A percentile compares a stretch with the other conserved stretches of the same genome.
phyloP scores from a whole-genome alignment of 2,113 vertebrate genomes.

The Mionectes macconnelli region DNA sequence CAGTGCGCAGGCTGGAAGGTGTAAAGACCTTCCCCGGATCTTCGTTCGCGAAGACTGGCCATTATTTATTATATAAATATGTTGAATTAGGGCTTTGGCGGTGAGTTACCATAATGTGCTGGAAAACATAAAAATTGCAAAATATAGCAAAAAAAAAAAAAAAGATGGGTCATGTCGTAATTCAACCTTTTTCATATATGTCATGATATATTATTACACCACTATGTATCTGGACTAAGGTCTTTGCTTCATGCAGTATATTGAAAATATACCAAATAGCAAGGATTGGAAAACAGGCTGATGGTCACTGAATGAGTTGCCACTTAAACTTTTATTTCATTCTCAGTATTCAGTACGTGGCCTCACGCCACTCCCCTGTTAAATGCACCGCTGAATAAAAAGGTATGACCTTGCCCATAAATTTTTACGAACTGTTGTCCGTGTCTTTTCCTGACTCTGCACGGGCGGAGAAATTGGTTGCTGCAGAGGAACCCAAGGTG shows the following conservation, averaged over 20 bases:
- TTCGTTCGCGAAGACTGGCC: no score
- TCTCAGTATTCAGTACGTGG: not conserved
- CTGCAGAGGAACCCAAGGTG: not conserved
- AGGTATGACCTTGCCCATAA: not conserved
- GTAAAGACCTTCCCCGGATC: no score
- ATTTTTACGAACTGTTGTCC: not conserved
- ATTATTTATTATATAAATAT: no score
- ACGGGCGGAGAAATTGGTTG: not conserved
- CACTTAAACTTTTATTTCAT: not conserved
- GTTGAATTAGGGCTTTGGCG: not conserved
- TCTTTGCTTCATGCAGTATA: not conserved
- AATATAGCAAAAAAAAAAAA: not conserved
- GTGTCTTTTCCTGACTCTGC: not conserved
- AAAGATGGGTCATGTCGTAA: not conserved
- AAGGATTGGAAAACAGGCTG: not conserved
- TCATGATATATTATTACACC: not conserved
- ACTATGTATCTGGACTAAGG: not conserved
- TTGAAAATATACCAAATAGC: not conserved
- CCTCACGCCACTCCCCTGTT: not conserved
- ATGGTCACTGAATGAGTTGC: not conserved
- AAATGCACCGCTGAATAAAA: not conserved
- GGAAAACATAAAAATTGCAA: not conserved
- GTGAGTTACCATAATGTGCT: not conserved
- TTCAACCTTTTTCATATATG: not conserved
- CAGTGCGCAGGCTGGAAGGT: no score